phyloP scores from a whole-genome alignment of 2,888 invertebrate genomes.

The Sarcophaga caerulescens region DNA sequence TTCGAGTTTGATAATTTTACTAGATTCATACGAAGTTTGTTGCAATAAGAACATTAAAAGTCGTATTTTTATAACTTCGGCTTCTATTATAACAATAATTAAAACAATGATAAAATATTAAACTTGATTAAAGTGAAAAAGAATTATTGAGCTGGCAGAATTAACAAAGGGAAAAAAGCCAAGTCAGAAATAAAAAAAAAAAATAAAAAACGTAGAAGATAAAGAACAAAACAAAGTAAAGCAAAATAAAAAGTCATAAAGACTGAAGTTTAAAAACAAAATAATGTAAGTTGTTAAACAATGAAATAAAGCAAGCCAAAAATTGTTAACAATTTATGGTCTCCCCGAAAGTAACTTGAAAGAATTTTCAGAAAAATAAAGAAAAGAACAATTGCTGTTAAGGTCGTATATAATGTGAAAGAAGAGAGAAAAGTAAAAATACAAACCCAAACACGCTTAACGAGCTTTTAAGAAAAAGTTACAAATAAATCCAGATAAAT shows the following conservation, averaged over 20 bases:
- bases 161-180: constrained; percentile 44
- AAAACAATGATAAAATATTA: constrained; percentile 1
- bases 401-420: constrained; percentile 57
- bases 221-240: constrained; percentile 68
- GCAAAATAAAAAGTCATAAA: constrained; percentile 26
- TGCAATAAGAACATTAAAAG: neutral
- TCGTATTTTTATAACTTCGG: neutral
- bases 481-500: constrained; percentile 43
- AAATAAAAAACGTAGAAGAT: constrained; percentile 63
- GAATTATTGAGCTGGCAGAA: constrained; percentile 6
- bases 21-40: constrained; percentile 22
- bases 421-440: constrained; percentile 41
- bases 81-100: neutral
- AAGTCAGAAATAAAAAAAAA: constrained; percentile 47
- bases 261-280: constrained; percentile 57
- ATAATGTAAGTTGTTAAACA: constrained; percentile 59
- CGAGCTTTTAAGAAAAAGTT: constrained; percentile 16
- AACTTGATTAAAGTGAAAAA: constrained; percentile 20
- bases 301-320: constrained; percentile 36
- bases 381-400: constrained; percentile 54
- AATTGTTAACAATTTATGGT: constrained; percentile 5
- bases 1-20: constrained; percentile 25
- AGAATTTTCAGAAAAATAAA: constrained; percentile 17
- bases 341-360: constrained; percentile 34
- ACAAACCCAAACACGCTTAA: constrained; percentile 11